Evolutionary conservation across 2,888 invertebrate genomes (phyloP).

Genomic region (Erebia ligea): DNA sequence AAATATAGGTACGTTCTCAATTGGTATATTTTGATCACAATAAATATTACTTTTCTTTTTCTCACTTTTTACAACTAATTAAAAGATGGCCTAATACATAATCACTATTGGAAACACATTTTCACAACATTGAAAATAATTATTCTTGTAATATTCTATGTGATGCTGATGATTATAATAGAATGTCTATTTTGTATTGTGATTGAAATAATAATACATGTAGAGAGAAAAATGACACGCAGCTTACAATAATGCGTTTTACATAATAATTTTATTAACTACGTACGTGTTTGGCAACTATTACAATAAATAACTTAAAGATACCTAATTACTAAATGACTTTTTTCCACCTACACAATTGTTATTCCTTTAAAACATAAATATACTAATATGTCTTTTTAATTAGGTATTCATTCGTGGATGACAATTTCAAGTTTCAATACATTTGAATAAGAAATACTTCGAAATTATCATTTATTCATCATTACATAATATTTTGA

Average conservation of each 20-base stretch:
- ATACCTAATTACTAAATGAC: conserved; percentile 65
- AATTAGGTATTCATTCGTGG: neutral
- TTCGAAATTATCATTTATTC: neutral
- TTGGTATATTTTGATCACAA: conserved; percentile 64
- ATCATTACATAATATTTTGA: neutral
- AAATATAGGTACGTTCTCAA: conserved; percentile 38
- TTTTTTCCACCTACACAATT: conserved; percentile 44
- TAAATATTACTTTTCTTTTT: conserved; percentile 59
- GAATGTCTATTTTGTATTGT: conserved; percentile 8
- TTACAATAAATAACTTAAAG: conserved; percentile 77
- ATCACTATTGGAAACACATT: conserved; percentile 75
- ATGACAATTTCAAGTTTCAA: neutral
- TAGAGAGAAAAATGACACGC: conserved; percentile 18
- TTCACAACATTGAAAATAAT: conserved; percentile 71
- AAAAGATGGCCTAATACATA: conserved; percentile 47
- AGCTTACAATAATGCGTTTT: conserved; percentile 8
- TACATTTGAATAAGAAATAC: neutral
- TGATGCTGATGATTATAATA: conserved; percentile 12
- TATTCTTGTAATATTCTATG: conserved; percentile 22
- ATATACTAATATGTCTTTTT: neutral
- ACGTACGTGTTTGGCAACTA: conserved; percentile 34
- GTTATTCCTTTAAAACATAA: conserved; percentile 2
- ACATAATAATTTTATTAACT: conserved; percentile 10
- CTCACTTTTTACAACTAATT: conserved; percentile 47
- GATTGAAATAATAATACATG: neutral